phyloP scores from a whole-genome alignment of 2,888 invertebrate species.

The Phragmatobia fuliginosa region DNA sequence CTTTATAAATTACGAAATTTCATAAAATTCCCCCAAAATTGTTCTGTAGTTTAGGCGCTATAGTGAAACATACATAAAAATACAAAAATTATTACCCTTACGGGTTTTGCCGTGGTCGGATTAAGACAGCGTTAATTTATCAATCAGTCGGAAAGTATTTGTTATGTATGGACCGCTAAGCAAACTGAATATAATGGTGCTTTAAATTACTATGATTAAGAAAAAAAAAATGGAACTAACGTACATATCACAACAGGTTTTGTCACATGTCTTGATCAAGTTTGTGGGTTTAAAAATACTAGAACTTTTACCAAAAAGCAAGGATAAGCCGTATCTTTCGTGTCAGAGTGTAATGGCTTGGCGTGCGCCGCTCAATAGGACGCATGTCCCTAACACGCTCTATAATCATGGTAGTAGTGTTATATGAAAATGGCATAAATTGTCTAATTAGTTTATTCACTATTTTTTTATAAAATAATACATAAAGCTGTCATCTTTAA shows the following conservation, averaged over 20 bases:
- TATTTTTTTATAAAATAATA: not conserved
- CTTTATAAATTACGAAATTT: not conserved
- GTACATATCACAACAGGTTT: too few species aligned
- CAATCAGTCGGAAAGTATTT: too few species aligned
- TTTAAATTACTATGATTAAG: not conserved
- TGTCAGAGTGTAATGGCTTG: slow-evolving; percentile 16
- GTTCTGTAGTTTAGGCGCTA: too few species aligned
- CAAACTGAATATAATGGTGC: too few species aligned
- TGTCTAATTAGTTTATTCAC: slow-evolving; percentile 40
- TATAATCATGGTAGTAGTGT: slow-evolving; percentile 35
- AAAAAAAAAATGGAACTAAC: not conserved
- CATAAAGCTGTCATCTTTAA: not conserved
- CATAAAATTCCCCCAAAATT: too few species aligned
- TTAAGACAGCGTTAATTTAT: too few species aligned
- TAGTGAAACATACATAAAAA: too few species aligned
- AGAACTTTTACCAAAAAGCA: not conserved
- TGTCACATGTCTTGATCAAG: too few species aligned
- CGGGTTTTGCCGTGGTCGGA: too few species aligned
- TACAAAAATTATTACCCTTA: too few species aligned
- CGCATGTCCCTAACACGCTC: slow-evolving; percentile 40
- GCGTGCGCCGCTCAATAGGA: slow-evolving; percentile 32
- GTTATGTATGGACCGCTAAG: too few species aligned
- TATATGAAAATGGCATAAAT: slow-evolving; percentile 42
- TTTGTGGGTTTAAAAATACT: not conserved
- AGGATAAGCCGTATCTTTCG: slow-evolving; percentile 20